These are phyloP conservation scores for Hetaerina titia DNA, from an alignment of 2,888 invertebrate species.

Conservation along the genomic window DNA sequence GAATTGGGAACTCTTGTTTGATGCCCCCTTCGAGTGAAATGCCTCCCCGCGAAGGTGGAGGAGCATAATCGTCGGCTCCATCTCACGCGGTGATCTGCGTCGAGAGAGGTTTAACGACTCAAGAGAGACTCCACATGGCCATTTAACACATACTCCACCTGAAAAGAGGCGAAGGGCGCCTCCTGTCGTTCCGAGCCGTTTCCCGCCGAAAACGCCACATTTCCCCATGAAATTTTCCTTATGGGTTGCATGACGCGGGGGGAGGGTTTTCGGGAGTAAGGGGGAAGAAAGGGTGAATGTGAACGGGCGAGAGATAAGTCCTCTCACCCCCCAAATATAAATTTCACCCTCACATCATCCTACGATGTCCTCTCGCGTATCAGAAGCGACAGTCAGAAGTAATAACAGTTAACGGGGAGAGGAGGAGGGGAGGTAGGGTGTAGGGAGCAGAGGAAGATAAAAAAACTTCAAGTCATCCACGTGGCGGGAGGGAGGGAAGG, in stretches of 20 bases:
- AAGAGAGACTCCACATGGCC: neutral
- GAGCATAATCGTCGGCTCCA: neutral
- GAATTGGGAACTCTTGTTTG: neutral
- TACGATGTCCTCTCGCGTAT: neutral
- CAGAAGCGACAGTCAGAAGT: constrained; percentile 17
- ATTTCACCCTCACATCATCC: neutral
- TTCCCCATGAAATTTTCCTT: neutral
- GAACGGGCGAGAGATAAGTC: neutral
- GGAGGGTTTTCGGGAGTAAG: neutral
- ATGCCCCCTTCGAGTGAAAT: neutral
- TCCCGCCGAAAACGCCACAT: neutral
- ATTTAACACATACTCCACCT: neutral
- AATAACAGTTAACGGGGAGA: neutral
- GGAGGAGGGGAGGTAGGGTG: neutral
- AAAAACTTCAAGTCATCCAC: neutral
- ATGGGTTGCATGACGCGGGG: neutral
- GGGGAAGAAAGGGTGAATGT: neutral
- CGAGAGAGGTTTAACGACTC: neutral
- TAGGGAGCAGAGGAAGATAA: neutral
- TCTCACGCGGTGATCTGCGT: neutral
- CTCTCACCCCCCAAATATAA: neutral
- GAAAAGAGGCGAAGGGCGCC: neutral
- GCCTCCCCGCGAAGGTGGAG: neutral
- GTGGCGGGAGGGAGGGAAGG: neutral
- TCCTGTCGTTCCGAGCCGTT: neutral